A percentile compares a stretch with the other conserved stretches of the same genome.
Conservation (phyloP, 2,113 vertebrate genomes). For the Ictidomys tridecemlineatus region DNA sequence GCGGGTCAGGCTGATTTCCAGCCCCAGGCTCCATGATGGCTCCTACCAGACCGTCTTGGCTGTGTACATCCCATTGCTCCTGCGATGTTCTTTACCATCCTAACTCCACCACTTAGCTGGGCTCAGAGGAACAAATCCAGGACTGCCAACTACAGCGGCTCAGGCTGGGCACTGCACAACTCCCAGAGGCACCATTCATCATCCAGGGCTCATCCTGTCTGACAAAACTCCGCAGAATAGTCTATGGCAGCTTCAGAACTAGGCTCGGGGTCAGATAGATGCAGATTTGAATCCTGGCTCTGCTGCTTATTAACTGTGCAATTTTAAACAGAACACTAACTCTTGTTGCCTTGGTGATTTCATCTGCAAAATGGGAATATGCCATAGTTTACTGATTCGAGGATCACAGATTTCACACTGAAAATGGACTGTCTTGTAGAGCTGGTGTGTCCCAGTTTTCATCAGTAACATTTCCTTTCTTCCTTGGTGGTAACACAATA, state of each 20-base stretch:
- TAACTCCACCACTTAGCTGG: not conserved
- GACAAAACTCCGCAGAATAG: not conserved
- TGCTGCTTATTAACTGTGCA: not conserved
- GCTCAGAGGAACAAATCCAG: not conserved
- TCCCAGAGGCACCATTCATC: not conserved
- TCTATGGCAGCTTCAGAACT: not conserved
- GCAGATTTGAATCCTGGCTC: not conserved
- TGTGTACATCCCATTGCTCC: not conserved
- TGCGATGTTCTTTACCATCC: not conserved
- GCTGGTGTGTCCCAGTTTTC: constrained; percentile 15
- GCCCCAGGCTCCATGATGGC: not conserved
- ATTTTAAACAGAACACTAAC: not conserved
- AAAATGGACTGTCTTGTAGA: not conserved
- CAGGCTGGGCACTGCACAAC: not conserved
- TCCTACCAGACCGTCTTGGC: not conserved
- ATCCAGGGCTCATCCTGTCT: not conserved
- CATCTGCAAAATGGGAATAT: not conserved
- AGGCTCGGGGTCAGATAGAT: not conserved
- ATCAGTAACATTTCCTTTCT: not conserved
- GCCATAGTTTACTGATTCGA: not conserved
- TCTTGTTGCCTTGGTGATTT: not conserved
- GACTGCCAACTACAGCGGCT: not conserved
- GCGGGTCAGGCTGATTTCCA: not conserved
- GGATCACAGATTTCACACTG: not conserved
- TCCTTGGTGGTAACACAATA: constrained; percentile 22